Conservation (phyloP, 2,113 vertebrate genomes). For the Chroicocephalus ridibundus region DNA sequence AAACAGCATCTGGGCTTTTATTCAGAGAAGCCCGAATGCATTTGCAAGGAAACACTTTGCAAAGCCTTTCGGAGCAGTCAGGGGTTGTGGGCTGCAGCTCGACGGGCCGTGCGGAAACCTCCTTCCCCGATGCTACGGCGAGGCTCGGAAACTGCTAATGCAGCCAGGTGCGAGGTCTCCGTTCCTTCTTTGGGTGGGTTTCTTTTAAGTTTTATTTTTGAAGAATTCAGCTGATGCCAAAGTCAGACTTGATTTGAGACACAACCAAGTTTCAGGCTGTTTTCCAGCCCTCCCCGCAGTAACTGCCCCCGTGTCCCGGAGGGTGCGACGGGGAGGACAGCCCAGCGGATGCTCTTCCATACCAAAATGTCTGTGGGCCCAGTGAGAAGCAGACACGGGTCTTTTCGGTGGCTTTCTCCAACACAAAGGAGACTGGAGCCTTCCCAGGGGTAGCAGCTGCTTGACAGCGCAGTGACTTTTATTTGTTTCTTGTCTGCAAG, state of each 20-base stretch:
- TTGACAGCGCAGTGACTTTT: neutral
- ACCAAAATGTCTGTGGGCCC: neutral
- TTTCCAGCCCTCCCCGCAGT: neutral
- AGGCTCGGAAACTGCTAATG: neutral
- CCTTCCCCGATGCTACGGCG: neutral
- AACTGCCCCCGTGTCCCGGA: neutral
- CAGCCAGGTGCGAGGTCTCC: rapidly evolving
- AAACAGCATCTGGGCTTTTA: slow-evolving; percentile 69
- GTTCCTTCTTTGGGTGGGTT: neutral
- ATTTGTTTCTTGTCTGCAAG: neutral
- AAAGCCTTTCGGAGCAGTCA: neutral
- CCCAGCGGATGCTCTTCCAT: neutral
- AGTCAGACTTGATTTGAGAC: neutral
- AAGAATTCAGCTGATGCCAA: neutral
- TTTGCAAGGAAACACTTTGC: neutral
- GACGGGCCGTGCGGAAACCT: neutral
- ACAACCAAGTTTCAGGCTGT: neutral
- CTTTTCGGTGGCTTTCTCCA: neutral
- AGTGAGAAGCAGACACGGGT: neutral
- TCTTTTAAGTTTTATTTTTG: neutral
- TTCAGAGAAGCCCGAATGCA: neutral
- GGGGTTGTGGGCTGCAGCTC: neutral
- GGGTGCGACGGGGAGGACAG: neutral
- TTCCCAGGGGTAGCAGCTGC: neutral
- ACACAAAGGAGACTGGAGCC: rapidly evolving